phyloP scores from a whole-genome alignment of 2,888 invertebrate species.

The Xestia rhomboidea region DNA sequence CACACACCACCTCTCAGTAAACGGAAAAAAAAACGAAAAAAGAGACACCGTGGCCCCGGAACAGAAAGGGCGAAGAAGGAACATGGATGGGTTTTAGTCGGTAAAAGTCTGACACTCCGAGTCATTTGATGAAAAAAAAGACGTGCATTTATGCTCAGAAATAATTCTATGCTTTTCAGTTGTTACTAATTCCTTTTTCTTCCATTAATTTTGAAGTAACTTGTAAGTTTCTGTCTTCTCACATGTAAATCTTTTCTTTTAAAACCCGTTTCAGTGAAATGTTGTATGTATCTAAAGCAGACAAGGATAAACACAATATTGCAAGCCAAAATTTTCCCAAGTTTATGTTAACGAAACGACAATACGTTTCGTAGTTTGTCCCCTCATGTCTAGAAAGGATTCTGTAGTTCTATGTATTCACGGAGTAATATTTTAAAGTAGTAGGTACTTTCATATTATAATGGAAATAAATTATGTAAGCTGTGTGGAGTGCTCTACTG shows the following conservation, averaged over 20 bases:
- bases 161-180: background rate
- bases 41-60: no score
- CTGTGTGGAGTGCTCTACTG: background rate
- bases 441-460: background rate
- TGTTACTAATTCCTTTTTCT: background rate
- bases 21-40: no score
- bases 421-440: background rate
- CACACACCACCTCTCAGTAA: no score
- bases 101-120: no score
- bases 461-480: background rate
- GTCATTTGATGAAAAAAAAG: no score
- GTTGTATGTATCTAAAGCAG: background rate
- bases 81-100: no score
- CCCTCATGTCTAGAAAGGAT: no score
- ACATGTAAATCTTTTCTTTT: background rate
- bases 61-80: no score
- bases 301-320: background rate
- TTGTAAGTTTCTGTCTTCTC: background rate
- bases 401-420: background rate
- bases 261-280: no score
- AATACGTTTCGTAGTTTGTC: no score
- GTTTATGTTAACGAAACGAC: no score
- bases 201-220: conserved; percentile 2
- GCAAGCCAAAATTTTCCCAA: background rate
- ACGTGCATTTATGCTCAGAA: background rate